Evolutionary conservation across 35 echinoderm and acorn worm genomes (phyloP).

Genomic region (Lytechinus pictus): DNA sequence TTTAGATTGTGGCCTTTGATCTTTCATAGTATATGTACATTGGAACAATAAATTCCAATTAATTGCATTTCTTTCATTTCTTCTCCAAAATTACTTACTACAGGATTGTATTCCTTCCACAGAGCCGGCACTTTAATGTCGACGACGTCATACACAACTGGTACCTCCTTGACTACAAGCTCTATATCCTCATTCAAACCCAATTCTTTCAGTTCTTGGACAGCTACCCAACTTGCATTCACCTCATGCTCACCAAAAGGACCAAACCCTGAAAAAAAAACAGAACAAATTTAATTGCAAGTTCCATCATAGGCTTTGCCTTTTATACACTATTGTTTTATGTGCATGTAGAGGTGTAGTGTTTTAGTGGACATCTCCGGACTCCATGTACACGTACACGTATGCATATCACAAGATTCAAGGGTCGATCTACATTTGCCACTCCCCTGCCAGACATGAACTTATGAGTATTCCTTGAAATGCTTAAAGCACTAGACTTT

Average conservation of each 20-base stretch:
- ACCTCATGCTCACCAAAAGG: slow-evolving; percentile 91
- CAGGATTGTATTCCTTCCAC: slow-evolving; percentile 90
- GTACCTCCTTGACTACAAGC: slow-evolving; percentile 72
- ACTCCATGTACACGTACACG: no score
- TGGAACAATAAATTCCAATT: not conserved
- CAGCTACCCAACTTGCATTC: slow-evolving; percentile 91
- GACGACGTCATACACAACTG: slow-evolving; percentile 86
- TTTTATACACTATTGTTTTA: no score
- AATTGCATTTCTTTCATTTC: not conserved
- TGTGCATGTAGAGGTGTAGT: no score
- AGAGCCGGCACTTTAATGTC: slow-evolving; percentile 74
- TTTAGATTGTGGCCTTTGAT: no score
- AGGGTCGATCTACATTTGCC: no score
- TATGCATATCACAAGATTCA: no score
- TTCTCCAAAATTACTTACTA: slow-evolving; percentile 60
- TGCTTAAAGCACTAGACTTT: no score
- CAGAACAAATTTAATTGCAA: not conserved
- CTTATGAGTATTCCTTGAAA: no score
- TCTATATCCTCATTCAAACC: slow-evolving; percentile 70
- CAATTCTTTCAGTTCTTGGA: slow-evolving; percentile 74
- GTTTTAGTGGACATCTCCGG: no score
- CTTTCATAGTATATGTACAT: not conserved
- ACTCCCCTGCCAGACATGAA: no score
- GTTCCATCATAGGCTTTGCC: no score
- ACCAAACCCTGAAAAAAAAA: slow-evolving; percentile 79